These are phyloP conservation scores for Apotomis capreana DNA, from an alignment of 2,888 invertebrate genomes.

Conservation along the genomic window DNA sequence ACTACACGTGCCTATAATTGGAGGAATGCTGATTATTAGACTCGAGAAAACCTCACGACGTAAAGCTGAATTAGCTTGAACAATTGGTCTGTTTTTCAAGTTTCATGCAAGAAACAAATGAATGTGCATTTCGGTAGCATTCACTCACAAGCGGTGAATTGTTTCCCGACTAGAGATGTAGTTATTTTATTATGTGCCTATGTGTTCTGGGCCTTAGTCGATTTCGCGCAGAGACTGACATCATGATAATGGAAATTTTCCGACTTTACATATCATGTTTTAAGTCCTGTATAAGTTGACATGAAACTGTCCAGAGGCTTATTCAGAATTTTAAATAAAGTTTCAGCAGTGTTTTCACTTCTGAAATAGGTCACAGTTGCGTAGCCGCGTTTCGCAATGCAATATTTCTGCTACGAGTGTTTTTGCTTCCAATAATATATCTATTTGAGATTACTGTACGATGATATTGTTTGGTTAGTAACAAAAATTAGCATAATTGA, in stretches of 20 bases:
- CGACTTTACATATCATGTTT: constrained; percentile 13
- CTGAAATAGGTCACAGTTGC: constrained; percentile 39
- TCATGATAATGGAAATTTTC: background rate
- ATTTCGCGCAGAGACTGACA: constrained; percentile 6
- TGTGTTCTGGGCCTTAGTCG: background rate
- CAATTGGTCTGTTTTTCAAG: too few species aligned
- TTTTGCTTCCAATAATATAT: constrained; percentile 15
- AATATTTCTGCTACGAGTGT: constrained; percentile 20
- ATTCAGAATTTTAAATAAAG: constrained; percentile 36
- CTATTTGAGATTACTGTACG: background rate
- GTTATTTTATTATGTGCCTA: too few species aligned
- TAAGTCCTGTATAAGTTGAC: constrained; percentile 27
- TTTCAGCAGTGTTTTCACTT: constrained; percentile 37
- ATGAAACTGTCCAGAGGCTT: constrained; percentile 25
- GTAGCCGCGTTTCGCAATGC: constrained; percentile 37
- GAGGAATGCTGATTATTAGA: too few species aligned
- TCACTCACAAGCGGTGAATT: too few species aligned
- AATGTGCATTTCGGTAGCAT: too few species aligned
- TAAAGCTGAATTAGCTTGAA: too few species aligned
- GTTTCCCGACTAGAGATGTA: too few species aligned
- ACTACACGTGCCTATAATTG: too few species aligned
- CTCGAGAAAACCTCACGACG: too few species aligned
- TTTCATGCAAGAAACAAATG: too few species aligned
- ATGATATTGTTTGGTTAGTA: too few species aligned
- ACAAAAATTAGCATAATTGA: too few species aligned